Evolutionary conservation across 1,140 invertebrate genomes (phyloP), one percentile per base, ranked within the genome.

Genomic region (Melanaphis sacchari): DNA sequence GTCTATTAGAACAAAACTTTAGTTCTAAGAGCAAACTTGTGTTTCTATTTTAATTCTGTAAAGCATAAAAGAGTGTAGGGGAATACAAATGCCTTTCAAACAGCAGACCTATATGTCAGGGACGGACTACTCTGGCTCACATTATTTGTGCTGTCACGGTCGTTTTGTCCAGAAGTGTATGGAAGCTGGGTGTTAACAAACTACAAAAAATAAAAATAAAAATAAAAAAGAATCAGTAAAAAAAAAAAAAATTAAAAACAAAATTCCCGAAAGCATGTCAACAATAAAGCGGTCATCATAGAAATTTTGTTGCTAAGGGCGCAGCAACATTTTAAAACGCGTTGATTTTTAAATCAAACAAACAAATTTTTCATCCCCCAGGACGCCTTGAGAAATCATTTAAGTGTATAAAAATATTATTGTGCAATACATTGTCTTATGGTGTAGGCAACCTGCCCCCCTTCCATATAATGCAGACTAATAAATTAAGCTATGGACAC

Each of bases 101-200:
- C 91, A 52, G 85, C n/a, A 93, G 91, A 82, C 91, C 91, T 93
- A 93, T 93, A 93, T 18, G 91, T 93, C 81, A 93, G 81, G 91
- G 91, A 93, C 26, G 91, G 91, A 93, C 91, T 93, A 93, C 91
- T 93, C 46, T 93, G 91, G 91, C 91, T 93, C 91, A 93, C 91
- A 84, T 93, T 93, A 93, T 93, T 93, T 54, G 91, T 93, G 85
- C 26, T 84, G 91, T 93, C 91, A 84, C 91, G 91, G 76, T 93
- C 91, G 76, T 84, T 93, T 93, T 93, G 91, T 93, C 91, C 91
- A 93, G 91, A 93, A 93, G 91, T 84, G 76, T 93, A 93, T 85
- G 91, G 91, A 93, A 93, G 91, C 81, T 93, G 91, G 91, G 91
- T 93, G 91, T 93, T 93, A 93, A 93, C 91, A 93, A 93, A 93